These are phyloP conservation scores for Etia nguti DNA, from an alignment of 2,113 vertebrate genomes.

Conservation along the genomic window DNA sequence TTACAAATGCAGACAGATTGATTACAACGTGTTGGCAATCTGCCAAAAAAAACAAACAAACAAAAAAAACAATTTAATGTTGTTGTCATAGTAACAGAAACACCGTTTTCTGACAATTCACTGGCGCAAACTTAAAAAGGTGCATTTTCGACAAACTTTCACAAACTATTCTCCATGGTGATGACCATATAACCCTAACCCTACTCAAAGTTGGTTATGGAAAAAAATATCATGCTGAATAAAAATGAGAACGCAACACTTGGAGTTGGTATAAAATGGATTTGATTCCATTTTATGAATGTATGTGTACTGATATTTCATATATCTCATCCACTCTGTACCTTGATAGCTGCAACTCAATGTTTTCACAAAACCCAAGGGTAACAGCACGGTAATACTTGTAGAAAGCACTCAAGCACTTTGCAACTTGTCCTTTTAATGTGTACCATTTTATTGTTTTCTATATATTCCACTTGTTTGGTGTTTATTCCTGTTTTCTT, in stretches of 20 bases:
- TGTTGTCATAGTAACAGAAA: not conserved
- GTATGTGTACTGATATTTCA: not conserved
- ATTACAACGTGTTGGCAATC: not conserved
- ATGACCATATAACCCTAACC: too few relatives aligned
- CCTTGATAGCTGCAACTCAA: accelerated
- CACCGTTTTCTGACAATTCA: accelerated
- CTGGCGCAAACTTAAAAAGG: not conserved
- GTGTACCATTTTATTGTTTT: not conserved
- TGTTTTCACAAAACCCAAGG: not conserved
- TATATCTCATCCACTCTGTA: not conserved
- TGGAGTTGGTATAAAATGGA: not conserved
- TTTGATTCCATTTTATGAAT: not conserved
- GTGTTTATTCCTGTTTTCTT: not conserved
- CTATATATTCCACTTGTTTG: not conserved
- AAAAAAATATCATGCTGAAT: not conserved
- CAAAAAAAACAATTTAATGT: not conserved
- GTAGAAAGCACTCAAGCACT: not conserved
- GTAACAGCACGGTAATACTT: not conserved
- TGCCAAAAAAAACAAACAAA: not conserved
- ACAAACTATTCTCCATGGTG: not conserved
- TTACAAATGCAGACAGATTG: not conserved
- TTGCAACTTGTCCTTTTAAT: not conserved
- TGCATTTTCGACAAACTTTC: not conserved
- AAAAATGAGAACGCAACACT: not conserved
- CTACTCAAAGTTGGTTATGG: not conserved